phyloP scores from a whole-genome alignment of 2,113 vertebrate genomes.

The Sula dactylatra region DNA sequence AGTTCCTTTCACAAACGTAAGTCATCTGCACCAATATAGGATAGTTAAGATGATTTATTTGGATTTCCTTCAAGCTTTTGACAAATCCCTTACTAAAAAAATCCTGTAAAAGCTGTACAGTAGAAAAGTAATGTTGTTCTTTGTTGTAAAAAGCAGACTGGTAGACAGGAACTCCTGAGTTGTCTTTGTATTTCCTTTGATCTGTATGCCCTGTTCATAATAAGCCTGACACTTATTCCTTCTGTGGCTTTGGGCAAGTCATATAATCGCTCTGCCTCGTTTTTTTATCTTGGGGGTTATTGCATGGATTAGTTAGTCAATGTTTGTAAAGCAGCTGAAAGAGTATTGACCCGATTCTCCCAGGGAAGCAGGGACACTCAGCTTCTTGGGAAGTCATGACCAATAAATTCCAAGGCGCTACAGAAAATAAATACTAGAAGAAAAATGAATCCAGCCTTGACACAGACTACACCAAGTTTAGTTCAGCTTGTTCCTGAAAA shows the following conservation, averaged over 20 bases:
- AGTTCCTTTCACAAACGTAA: neutral
- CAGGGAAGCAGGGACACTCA: neutral
- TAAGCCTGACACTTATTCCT: conserved; percentile 39
- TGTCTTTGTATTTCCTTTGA: conserved; percentile 45
- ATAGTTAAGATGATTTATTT: conserved; percentile 13
- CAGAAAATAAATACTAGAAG: neutral
- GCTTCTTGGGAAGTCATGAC: neutral
- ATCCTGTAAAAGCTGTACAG: neutral
- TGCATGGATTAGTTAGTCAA: conserved; percentile 29
- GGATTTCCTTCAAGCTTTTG: conserved; percentile 23
- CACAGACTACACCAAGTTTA: neutral
- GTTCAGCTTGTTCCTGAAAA: neutral
- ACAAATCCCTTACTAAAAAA: neutral
- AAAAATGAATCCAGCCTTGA: neutral
- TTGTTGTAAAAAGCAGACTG: neutral
- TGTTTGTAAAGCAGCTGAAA: conserved; percentile 32
- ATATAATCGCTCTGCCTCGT: conserved; percentile 27
- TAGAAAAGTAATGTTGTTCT: neutral
- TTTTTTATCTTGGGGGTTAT: conserved; percentile 14
- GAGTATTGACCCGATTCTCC: neutral
- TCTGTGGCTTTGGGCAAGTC: conserved; percentile 38
- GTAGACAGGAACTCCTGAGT: conserved; percentile 15
- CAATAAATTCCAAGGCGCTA: neutral
- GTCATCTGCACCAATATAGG: neutral
- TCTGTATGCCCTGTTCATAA: conserved; percentile 14